Evolutionary conservation across 2,888 invertebrate genomes (phyloP).

Genomic region (Tipula lateralis): DNA sequence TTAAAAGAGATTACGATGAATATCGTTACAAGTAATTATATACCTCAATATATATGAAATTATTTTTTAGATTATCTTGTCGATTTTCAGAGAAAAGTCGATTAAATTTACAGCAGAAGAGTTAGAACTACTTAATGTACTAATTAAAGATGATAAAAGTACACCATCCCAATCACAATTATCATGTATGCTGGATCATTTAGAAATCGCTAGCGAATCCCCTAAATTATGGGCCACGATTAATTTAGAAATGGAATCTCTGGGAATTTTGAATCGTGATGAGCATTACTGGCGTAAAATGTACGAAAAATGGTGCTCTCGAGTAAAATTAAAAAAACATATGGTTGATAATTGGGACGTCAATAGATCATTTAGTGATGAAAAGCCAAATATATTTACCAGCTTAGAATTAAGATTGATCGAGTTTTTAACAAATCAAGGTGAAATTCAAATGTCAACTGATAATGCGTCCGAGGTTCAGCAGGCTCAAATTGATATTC

Average conservation of each 20-base stretch:
- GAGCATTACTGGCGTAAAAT: conserved; percentile 34
- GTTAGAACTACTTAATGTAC: conserved; percentile 33
- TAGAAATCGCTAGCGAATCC: conserved; percentile 34
- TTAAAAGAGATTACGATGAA: background rate
- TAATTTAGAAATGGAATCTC: conserved; percentile 32
- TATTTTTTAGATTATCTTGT: background rate
- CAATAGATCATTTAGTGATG: background rate
- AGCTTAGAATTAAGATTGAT: background rate
- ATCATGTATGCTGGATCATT: conserved; percentile 34
- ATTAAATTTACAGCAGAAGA: conserved; percentile 33
- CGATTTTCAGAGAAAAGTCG: conserved; percentile 27
- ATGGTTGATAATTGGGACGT: conserved; percentile 33
- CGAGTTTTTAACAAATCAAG: conserved; percentile 2
- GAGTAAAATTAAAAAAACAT: conserved; percentile 34
- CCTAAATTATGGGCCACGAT: conserved; percentile 35
- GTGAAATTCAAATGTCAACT: background rate
- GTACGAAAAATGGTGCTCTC: conserved; percentile 34
- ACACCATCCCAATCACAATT: conserved; percentile 33
- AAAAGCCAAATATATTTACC: conserved; percentile 12
- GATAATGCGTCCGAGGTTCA: background rate
- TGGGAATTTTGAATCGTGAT: conserved; percentile 29
- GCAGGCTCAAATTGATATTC: background rate
- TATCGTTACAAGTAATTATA: background rate
- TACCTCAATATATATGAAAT: background rate
- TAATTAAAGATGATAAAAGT: conserved; percentile 32